phyloP scores from a whole-genome alignment of 2,113 vertebrate genomes.

The Orthonyx spaldingii region DNA sequence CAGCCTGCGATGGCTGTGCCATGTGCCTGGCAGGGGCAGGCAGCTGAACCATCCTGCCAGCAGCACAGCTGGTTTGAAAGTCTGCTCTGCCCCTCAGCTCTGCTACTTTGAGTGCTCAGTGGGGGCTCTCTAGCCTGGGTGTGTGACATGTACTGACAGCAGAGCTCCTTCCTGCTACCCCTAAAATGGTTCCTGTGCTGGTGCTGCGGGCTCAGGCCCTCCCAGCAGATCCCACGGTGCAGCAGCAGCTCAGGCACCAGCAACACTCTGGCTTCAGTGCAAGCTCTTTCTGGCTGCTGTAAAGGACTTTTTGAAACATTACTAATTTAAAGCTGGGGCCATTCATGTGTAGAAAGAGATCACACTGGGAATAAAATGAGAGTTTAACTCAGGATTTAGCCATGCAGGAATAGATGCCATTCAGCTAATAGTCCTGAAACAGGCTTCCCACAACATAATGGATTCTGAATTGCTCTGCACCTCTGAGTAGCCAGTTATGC shows the following conservation, averaged over 20 bases:
- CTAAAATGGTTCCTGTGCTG: background rate
- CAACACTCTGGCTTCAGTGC: background rate
- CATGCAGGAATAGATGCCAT: background rate
- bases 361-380: background rate
- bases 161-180: background rate
- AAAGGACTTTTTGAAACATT: background rate
- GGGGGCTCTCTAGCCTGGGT: background rate
- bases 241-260: background rate
- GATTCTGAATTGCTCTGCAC: background rate
- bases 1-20: background rate
- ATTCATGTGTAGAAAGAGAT: background rate
- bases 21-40: background rate
- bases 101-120: background rate
- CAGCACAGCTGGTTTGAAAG: background rate
- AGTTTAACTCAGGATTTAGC: constrained; percentile 5
- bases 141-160: background rate
- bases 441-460: background rate
- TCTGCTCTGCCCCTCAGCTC: background rate
- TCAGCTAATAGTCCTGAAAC: background rate
- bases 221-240: background rate
- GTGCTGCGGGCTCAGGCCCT: background rate
- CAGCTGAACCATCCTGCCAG: background rate
- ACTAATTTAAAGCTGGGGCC: background rate
- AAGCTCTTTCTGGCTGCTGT: background rate
- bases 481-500: background rate